Base-by-base conservation (phyloP, 2,113 vertebrate genomes). In the Eulemur macaco region DNA sequence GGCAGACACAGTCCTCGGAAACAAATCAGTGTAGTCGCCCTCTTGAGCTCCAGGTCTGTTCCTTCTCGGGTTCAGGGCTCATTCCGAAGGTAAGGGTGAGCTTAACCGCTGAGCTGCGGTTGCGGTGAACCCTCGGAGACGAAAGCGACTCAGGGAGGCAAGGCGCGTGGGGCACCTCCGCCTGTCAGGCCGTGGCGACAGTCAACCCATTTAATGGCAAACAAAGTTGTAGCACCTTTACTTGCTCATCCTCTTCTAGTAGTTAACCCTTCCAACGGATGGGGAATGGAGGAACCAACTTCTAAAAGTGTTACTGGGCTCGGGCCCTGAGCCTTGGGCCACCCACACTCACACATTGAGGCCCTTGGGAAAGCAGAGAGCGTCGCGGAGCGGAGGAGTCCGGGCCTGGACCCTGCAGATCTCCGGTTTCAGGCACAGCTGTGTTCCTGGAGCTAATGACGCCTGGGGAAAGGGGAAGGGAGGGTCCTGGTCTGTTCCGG, bases 331-430 rank as follows among this genome's bases (percentile, higher is more conserved):
- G 29, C 21, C 63, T 8, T 37, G 11, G n/a, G 23, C n/a, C 47
- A 71, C 18, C 13, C 14, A 42, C 13, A 17, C 20, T 56, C 74
- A 45, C 63, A 7, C 37, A 9, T 4, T 0, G 5, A 5, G 2
- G 23, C 12, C 47, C 21, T 56, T 80, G 9, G 58, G 34, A 39
- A 74, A 74, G 58, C 34, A 31, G 73, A 39, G 42, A 20, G 52
- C 9, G 7, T 42, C 6, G 1, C 20, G 25, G 37, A 86, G 37
- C 58, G 3, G 1, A 56, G n/a, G 39, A 14, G n/a, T 42, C 1
- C 6, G 0, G 18, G 34, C 69, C 81, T 23, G 69, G n/a, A 34
- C 81, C 0, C 12, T 0, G 9, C 15, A 3, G n/a, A 18, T 29
- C 6, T 37, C n/a, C 21, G 82, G 9, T 4, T 52, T 63, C 21